Conservation (phyloP, 2,113 vertebrate genomes). For the Mormyrus lacerda region DNA sequence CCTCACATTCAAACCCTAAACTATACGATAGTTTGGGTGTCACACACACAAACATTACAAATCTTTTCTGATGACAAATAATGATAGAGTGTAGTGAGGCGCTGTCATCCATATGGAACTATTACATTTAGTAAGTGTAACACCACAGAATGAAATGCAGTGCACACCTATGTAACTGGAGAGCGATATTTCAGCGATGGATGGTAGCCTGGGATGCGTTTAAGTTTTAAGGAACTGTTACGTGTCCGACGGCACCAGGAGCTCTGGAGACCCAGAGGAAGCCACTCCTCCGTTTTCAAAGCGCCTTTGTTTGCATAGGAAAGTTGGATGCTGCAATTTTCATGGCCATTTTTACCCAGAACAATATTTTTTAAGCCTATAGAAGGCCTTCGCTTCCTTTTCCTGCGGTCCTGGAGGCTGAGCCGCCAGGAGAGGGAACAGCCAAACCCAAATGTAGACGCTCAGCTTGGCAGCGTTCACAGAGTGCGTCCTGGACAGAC, state of each 20-base stretch:
- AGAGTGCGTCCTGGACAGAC: conserved; percentile 58
- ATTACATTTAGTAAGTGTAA: background rate
- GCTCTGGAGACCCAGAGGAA: background rate
- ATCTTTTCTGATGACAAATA: conserved; percentile 10
- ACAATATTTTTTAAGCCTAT: conserved; percentile 62
- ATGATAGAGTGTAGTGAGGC: background rate
- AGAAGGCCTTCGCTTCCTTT: conserved; percentile 61
- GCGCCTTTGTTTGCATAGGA: conserved; percentile 45
- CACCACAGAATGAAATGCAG: background rate
- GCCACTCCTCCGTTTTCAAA: conserved; percentile 10
- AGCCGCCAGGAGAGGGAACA: conserved; percentile 53
- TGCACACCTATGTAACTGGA: background rate
- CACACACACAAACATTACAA: background rate
- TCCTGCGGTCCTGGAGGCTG: conserved; percentile 63
- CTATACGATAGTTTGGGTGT: background rate
- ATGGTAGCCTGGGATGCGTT: background rate
- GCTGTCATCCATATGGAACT: background rate
- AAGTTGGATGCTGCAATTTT: conserved; percentile 53
- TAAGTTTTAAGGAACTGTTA: background rate
- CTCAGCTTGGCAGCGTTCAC: conserved; percentile 54
- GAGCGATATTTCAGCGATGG: background rate
- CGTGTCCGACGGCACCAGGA: background rate
- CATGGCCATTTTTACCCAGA: conserved; percentile 52
- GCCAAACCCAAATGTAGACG: conserved; percentile 71
- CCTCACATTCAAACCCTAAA: background rate